These are phyloP conservation scores for Drosophila paracracens DNA, from an alignment of 2,888 invertebrate species.

Conservation along the genomic window DNA sequence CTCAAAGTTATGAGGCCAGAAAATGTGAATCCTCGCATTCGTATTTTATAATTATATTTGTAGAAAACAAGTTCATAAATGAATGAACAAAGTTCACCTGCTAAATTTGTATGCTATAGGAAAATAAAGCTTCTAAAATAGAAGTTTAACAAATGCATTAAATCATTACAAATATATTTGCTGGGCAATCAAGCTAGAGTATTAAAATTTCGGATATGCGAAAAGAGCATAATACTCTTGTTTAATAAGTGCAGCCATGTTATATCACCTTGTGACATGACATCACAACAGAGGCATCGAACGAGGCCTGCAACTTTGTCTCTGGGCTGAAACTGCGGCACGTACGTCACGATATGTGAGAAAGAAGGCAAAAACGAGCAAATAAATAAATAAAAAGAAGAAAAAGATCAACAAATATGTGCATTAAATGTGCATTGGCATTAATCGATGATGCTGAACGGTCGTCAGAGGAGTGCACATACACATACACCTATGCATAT, in stretches of 20 bases:
- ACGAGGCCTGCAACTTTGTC: conserved; percentile 32
- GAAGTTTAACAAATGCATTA: not conserved
- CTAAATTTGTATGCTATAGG: not conserved
- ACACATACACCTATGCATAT: conserved; percentile 8
- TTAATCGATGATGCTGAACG: conserved; percentile 78
- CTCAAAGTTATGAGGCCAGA: not conserved
- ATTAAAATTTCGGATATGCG: conserved; percentile 8
- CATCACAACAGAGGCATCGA: conserved; percentile 60
- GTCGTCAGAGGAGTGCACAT: conserved; percentile 42
- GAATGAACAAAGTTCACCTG: not conserved
- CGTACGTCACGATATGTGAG: conserved; percentile 83
- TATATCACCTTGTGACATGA: conserved; percentile 83
- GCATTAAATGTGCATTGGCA: conserved; percentile 80
- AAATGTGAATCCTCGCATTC: not conserved
- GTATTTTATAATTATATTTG: not conserved
- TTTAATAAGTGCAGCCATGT: conserved; percentile 80
- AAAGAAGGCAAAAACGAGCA: conserved; percentile 34
- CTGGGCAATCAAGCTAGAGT: conserved; percentile 15
- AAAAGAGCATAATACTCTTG: conserved; percentile 23
- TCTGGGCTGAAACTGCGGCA: conserved; percentile 68
- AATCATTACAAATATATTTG: no score
- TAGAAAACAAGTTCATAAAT: not conserved
- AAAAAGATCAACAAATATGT: conserved; percentile 63
- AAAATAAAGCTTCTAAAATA: not conserved
- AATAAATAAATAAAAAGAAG: conserved; percentile 10